A percentile compares a stretch with the other conserved stretches of the same genome.
Conservation (phyloP, 2,113 vertebrate species). For the Carlito syrichta region DNA sequence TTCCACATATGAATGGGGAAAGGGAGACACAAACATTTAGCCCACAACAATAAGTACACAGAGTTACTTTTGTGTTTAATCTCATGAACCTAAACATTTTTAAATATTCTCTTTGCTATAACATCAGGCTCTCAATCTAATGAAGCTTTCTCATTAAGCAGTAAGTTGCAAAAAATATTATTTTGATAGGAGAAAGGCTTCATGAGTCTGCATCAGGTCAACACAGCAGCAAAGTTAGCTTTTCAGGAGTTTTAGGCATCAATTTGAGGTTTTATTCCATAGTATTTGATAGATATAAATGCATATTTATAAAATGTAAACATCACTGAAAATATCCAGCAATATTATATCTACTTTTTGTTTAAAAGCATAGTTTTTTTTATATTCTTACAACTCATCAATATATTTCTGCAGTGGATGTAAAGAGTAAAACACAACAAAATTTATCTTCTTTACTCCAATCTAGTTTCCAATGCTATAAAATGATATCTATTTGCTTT, state of each 20-base stretch:
- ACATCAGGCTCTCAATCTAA: neutral
- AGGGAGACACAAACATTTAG: neutral
- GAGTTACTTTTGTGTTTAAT: neutral
- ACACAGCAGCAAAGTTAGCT: neutral
- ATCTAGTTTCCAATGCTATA: neutral
- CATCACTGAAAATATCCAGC: neutral
- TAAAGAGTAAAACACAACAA: neutral
- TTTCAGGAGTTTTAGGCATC: neutral
- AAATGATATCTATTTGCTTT: neutral
- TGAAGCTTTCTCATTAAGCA: neutral
- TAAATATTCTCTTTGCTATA: neutral
- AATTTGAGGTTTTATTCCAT: neutral
- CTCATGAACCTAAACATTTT: neutral
- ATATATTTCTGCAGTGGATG: neutral
- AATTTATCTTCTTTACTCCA: neutral
- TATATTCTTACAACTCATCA: neutral
- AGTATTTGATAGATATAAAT: neutral
- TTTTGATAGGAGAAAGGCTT: neutral
- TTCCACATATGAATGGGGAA: neutral
- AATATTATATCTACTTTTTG: neutral
- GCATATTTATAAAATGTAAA: neutral
- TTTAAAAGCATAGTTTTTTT: neutral
- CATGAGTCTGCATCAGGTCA: neutral
- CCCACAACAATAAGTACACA: neutral
- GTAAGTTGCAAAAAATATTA: neutral